phyloP scores from a whole-genome alignment of 2,113 vertebrate species.

The Mus musculus region GRCm39 chr9:40750001-40750500 shows the following conservation, averaged over 20 bases:
- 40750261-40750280: not conserved
- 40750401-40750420: not conserved
- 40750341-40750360: not conserved
- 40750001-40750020: too few species aligned
- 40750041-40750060: not conserved
- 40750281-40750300: slow-evolving; percentile 74
- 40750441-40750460: not conserved
- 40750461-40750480: not conserved
- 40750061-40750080: not conserved
- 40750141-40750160: slow-evolving; percentile 85
- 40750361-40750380: not conserved
- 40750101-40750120: slow-evolving; percentile 79
- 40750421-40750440: too few species aligned
- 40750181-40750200: slow-evolving; percentile 84
- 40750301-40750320: not conserved
- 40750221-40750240: slow-evolving; percentile 75
- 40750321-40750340: not conserved
- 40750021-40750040: not conserved
- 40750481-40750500: too few species aligned
- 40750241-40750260: slow-evolving; percentile 77
- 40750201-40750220: slow-evolving; percentile 76
- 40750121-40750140: slow-evolving; percentile 87
- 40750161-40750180: slow-evolving; percentile 84
- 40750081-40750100: slow-evolving; percentile 73
- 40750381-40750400: not conserved